Conservation (phyloP, 1,140 invertebrate species). For the Lordiphosa stackelbergi region DNA sequence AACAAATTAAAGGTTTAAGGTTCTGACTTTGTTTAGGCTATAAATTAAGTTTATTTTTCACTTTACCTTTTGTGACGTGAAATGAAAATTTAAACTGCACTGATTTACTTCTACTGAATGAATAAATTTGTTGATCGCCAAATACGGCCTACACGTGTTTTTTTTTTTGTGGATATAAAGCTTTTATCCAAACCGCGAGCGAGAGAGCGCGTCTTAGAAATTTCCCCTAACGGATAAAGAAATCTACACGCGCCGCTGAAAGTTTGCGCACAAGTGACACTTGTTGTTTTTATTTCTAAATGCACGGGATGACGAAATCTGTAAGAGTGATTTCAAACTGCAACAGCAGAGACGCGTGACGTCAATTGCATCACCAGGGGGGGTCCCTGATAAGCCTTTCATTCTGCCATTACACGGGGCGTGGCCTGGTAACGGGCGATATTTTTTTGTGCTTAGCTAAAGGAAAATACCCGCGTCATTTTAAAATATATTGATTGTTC, state of each 20-base stretch:
- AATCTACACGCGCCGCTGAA: slow-evolving; percentile 12
- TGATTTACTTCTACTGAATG: not conserved
- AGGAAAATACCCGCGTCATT: slow-evolving; percentile 31
- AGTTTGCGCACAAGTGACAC: slow-evolving; percentile 9
- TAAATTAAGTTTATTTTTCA: slow-evolving; percentile 8
- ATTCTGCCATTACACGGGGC: not conserved
- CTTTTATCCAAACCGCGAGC: slow-evolving; percentile 26
- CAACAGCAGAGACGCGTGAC: slow-evolving; percentile 28
- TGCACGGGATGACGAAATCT: slow-evolving; percentile 49
- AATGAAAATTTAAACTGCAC: slow-evolving; percentile 26
- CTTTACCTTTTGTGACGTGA: slow-evolving; percentile 38
- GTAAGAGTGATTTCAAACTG: slow-evolving; percentile 29
- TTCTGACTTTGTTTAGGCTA: slow-evolving; percentile 6
- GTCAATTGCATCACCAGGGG: slow-evolving; percentile 42
- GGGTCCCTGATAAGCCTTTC: slow-evolving; percentile 46
- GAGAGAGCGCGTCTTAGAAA: slow-evolving; percentile 37
- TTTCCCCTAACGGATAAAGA: slow-evolving; percentile 2
- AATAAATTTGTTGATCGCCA: not conserved
- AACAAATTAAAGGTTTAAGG: slow-evolving; percentile 29
- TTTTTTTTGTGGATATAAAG: slow-evolving; percentile 36
- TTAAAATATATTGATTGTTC: slow-evolving; percentile 37
- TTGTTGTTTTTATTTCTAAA: slow-evolving; percentile 29
- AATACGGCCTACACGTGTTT: slow-evolving; percentile 27
- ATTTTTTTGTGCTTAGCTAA: slow-evolving; percentile 19
- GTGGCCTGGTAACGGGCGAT: slow-evolving; percentile 43